A percentile compares a stretch with the other conserved stretches of the same genome.
Conservation (phyloP, 2,888 invertebrate species). For the Lepetodrilus schrolli region DNA sequence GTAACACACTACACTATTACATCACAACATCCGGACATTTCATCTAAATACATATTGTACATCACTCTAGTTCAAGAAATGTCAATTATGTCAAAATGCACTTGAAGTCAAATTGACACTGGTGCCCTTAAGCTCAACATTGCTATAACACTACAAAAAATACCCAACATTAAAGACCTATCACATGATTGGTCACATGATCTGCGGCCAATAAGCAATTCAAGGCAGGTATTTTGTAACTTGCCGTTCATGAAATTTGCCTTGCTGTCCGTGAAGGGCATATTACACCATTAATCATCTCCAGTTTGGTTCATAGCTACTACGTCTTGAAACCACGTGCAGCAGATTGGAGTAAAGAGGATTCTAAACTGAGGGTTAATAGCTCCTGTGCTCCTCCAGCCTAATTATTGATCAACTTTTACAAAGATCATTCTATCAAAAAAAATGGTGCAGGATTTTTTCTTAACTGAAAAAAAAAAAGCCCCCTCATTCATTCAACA, state of each 20-base stretch:
- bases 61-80: no score
- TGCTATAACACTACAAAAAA: neutral
- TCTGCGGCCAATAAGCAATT: neutral
- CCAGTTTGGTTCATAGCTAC: neutral
- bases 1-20: no score
- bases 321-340: neutral
- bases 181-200: no score
- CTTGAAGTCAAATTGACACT: neutral
- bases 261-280: neutral
- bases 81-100: no score
- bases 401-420: conserved; percentile 23
- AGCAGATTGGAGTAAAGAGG: neutral
- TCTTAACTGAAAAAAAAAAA: neutral
- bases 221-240: neutral
- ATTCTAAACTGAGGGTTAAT: conserved; percentile 2
- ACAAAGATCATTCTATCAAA: neutral
- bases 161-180: no score
- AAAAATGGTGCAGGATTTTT: neutral
- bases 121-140: neutral
- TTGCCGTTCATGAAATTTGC: neutral
- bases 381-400: neutral
- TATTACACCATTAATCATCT: conserved; percentile 13
- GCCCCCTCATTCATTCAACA: neutral
- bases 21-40: no score
- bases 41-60: no score